phyloP scores from a whole-genome alignment of 1,140 invertebrate genomes.

The Lepidurus apus region DNA sequence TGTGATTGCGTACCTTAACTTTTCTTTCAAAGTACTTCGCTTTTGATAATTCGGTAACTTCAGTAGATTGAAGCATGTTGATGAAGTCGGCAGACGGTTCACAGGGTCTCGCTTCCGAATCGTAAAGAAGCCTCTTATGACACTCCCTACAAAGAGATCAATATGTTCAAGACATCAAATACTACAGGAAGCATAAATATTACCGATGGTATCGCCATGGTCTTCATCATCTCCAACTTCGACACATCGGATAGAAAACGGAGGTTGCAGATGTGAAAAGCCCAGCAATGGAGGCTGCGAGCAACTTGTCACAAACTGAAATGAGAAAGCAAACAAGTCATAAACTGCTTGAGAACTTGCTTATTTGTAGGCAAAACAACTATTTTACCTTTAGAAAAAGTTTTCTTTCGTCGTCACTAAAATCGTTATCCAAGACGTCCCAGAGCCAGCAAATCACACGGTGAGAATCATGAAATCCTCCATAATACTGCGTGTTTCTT shows the following conservation, averaged over 20 bases:
- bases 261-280: constrained; percentile 94
- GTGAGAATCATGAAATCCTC: constrained; percentile 98
- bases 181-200: constrained; percentile 24
- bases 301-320: constrained; percentile 97
- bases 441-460: constrained; percentile 96
- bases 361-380: constrained; percentile 8
- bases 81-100: constrained; percentile 92
- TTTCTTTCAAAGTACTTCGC: constrained; percentile 88
- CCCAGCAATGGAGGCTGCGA: constrained; percentile 95
- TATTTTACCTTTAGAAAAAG: constrained; percentile 79
- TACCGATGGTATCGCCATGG: constrained; percentile 89
- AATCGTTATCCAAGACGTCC: constrained; percentile 96
- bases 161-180: background rate
- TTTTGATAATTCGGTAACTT: constrained; percentile 99
- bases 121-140: constrained; percentile 96
- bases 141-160: constrained; percentile 60
- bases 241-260: constrained; percentile 98
- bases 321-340: constrained; percentile 38
- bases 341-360: background rate
- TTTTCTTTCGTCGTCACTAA: constrained; percentile 80
- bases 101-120: constrained; percentile 93
- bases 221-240: constrained; percentile 99
- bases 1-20: constrained; percentile 92
- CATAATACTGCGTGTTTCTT: constrained; percentile 95
- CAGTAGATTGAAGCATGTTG: constrained; percentile 97